These are phyloP conservation scores for Cacatua alba DNA, from an alignment of 2,113 vertebrate genomes.

Conservation along the genomic window DNA sequence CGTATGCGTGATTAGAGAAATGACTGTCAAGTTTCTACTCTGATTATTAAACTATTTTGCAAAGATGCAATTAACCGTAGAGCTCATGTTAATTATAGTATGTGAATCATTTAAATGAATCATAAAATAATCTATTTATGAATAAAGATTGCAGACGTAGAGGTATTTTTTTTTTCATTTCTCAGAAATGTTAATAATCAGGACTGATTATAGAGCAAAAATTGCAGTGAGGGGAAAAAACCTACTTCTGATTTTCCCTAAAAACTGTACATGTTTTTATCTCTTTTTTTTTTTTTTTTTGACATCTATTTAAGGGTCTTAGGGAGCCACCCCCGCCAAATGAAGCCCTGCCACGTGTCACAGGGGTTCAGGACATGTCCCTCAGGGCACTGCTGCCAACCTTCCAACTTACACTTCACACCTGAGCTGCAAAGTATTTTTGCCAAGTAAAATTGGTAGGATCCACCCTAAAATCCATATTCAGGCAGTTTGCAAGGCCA, in stretches of 20 bases:
- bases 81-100: conserved; percentile 20
- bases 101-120: not conserved
- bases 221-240: not conserved
- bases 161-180: not conserved
- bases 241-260: not conserved
- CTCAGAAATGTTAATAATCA: not conserved
- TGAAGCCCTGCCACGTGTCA: fast-evolving
- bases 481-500: not conserved
- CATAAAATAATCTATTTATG: not conserved
- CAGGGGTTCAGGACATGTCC: not conserved
- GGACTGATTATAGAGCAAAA: not conserved
- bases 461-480: not conserved
- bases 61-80: conserved; percentile 19
- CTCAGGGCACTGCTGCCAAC: not conserved
- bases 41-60: not conserved
- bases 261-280: not conserved
- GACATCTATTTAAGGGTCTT: not conserved
- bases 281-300: not conserved
- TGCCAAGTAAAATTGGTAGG: fast-evolving
- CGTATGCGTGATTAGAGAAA: not conserved
- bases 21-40: not conserved
- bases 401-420: fast-evolving
- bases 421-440: not conserved
- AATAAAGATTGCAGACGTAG: not conserved
- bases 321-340: not conserved